These are phyloP conservation scores for Gopherus flavomarginatus DNA, from an alignment of 2,113 vertebrate species.

Conservation along the genomic window DNA sequence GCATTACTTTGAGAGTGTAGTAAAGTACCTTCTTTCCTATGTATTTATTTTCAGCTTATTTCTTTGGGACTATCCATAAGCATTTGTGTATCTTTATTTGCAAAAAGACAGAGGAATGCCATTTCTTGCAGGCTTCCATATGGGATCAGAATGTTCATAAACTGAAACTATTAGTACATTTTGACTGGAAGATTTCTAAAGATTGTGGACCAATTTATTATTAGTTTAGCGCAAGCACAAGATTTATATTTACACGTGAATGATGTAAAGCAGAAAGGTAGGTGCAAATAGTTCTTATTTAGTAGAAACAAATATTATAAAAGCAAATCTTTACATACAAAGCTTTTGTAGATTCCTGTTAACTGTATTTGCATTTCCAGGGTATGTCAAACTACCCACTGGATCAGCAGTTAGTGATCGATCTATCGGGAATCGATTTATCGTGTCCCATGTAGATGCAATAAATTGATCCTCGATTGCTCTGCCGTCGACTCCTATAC, in stretches of 20 bases:
- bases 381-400: too few species aligned
- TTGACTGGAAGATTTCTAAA: not conserved
- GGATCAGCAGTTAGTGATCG: too few species aligned
- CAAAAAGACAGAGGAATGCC: not conserved
- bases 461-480: too few species aligned
- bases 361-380: conserved; percentile 68
- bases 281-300: conserved; percentile 44
- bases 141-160: not conserved
- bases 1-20: not conserved
- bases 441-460: too few species aligned
- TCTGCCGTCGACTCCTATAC: too few species aligned
- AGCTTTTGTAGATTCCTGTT: conserved; percentile 67
- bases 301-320: not conserved
- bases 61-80: not conserved
- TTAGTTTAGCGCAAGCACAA: conserved; percentile 10
- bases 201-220: not conserved
- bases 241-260: not conserved
- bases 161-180: not conserved
- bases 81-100: not conserved
- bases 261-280: conserved; percentile 22
- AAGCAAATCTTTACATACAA: conserved; percentile 65
- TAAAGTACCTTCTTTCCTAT: not conserved
- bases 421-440: too few species aligned
- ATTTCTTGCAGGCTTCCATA: not conserved
- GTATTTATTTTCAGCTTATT: not conserved